Evolutionary conservation across 2,113 vertebrate genomes (phyloP).

Genomic region (Thalassarche chlororhynchos): DNA sequence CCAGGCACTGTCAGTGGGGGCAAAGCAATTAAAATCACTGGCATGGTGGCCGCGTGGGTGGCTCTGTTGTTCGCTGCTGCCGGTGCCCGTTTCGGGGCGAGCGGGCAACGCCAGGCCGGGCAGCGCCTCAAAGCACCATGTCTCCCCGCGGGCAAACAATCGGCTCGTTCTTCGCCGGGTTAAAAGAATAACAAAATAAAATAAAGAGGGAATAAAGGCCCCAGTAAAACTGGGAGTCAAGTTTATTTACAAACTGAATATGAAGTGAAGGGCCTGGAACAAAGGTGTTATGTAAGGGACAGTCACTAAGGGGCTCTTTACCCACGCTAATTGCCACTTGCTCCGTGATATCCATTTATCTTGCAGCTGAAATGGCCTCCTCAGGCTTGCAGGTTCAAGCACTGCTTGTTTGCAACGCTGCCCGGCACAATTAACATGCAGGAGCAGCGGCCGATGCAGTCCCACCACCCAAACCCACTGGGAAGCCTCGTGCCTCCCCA

Average conservation of each 20-base stretch:
- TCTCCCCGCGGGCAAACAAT: neutral
- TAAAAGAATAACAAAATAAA: neutral
- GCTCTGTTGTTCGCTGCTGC: neutral
- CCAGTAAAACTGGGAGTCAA: constrained; percentile 21
- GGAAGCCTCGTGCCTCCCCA: accelerated
- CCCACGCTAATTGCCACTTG: constrained; percentile 41
- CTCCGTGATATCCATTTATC: neutral
- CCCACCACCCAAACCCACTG: accelerated
- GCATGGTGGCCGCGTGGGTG: neutral
- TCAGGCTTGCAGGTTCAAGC: neutral
- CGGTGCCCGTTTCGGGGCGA: neutral
- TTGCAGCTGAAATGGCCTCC: neutral
- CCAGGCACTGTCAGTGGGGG: neutral
- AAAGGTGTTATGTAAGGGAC: constrained; percentile 60
- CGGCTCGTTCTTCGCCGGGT: neutral
- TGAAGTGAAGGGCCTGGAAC: constrained; percentile 38
- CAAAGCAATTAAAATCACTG: constrained; percentile 43
- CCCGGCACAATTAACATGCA: neutral
- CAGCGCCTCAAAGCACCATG: neutral
- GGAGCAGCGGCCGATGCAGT: accelerated
- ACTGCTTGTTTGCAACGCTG: neutral
- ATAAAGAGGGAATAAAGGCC: neutral
- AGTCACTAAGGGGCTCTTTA: constrained; percentile 55
- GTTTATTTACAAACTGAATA: constrained; percentile 47
- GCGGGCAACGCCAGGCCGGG: neutral